Base-by-base conservation (phyloP, 2,888 invertebrate species). In the Xestia xanthographa region DNA sequence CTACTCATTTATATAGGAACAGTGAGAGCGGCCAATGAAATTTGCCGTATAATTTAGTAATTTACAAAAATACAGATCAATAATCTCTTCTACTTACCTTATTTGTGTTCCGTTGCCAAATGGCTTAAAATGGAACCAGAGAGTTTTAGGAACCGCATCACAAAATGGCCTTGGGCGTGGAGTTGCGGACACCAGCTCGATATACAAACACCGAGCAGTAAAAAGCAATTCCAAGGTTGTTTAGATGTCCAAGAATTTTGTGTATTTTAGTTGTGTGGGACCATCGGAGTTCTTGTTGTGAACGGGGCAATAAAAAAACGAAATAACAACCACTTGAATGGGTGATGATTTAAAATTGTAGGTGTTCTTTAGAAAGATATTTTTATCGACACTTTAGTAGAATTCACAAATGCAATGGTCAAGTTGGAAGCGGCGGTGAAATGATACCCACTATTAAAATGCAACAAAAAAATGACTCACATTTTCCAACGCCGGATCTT, bases 401-500 rank as follows among this genome's bases (percentile, higher is more conserved):
- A 48, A 48, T 8, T 48, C 22, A 8, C 22, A 3, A 50, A 50
- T 50, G 50, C 22, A 50, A n/a, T 11, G 11, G 22, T 50, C 50
- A 50, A 26, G 56, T 56, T 26, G 26, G 14, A 26, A 56, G 26
- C 53, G 14, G 26, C 26, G 11, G 22, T 53, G n/a, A 53, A 53
- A 11, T 50, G 22, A n/a, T 50, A n/a, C 22, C 22, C 50, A 53
- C n/a, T 56, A 14, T 14, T n/a, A n/a, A 56, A 14, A 26, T 26
- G 14, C 6, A 8, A 56, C 26, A 38, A 62, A 62, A 60, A 38
- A 62, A 12, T 11, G 0, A 63, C 77, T 50, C 84, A 92, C 91
- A 66, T 86, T 75, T 58, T 82, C 72, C 29, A 87, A 75, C 0
- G 88, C 41, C 12, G 72, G n/a, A 14, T 79, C 72, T 62, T 81